Base-by-base conservation (phyloP, 2,888 invertebrate genomes). In the Hirudinaria manillensis region DNA sequence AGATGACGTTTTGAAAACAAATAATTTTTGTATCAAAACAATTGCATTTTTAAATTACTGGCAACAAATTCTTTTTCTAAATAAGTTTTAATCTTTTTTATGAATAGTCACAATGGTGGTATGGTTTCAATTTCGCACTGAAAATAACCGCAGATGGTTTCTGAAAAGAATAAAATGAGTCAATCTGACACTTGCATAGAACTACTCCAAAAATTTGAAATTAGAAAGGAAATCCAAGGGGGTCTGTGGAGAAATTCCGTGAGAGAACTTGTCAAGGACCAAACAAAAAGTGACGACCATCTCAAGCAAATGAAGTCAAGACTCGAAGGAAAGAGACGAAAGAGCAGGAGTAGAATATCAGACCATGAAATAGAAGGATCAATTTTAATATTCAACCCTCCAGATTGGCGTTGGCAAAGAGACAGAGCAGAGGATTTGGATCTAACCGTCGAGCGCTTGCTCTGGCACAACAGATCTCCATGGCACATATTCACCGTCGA, bases 351-450 rank as follows among this genome's bases (percentile, higher is more conserved):
- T 45, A 27, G 56, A 45, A 32, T 68, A n/a, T 29, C 32, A 3
- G 55, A 73, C 45, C 56, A 29, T 36, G 72, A 72, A 32, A 51
- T 72, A 32, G 73, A 73, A 55, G 71, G 55, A n/a, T 72, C 75
- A 24, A 71, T 72, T 6, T 36, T 75, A 55, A 72, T 66, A 36
- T 75, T 75, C 67, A 72, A 51, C 21, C 72, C 75, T 6, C 75
- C 75, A 24, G 67, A 72, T 70, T 71, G 45, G 65, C 29, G 68
- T 27, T 75, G 75, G 75, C 75, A 75, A 55, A 72, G 51, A 51
- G 21, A 29, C 32, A 75, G 72, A 51, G 65, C 65, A n/a, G 36
- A 65, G 27, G 72, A 72, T 51, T 29, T 72, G 13, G 72, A 72
- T 29, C 67, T 75, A 19, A 56, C 51, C 1, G 65, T 75, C 24